phyloP scores from a whole-genome alignment of 2,113 vertebrate genomes.

The Mungos mungo region DNA sequence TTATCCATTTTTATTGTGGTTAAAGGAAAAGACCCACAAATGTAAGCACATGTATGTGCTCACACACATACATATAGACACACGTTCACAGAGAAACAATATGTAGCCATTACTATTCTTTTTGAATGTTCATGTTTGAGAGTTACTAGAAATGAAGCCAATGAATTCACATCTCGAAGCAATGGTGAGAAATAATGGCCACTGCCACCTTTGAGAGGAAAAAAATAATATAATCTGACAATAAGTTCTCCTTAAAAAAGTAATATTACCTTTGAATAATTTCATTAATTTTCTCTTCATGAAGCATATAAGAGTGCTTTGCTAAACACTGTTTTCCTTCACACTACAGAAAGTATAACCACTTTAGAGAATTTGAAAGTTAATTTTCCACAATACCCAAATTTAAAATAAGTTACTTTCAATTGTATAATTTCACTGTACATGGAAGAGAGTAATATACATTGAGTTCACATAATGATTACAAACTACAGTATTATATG shows the following conservation, averaged over 20 bases:
- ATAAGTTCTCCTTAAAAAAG: background rate
- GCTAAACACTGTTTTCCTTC: background rate
- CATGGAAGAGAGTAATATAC: background rate
- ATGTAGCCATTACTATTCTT: background rate
- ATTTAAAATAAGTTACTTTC: conserved; percentile 19
- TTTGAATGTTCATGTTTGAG: background rate
- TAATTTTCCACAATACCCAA: background rate
- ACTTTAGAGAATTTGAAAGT: background rate
- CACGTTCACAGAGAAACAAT: background rate
- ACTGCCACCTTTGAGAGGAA: background rate
- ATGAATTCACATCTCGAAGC: background rate
- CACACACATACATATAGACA: background rate
- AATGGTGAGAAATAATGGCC: background rate
- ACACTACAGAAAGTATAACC: background rate
- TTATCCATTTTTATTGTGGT: background rate
- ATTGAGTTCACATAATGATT: background rate
- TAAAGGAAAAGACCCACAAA: background rate
- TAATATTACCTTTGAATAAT: background rate
- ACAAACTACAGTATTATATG: background rate
- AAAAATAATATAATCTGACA: background rate
- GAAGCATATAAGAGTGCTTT: background rate
- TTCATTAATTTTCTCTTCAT: background rate
- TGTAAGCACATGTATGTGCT: background rate
- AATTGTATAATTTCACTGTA: background rate
- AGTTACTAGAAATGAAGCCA: background rate